Evolutionary conservation across 2,797 vertebrate species (phyloP).

Genomic region (Lagorchestes hirsutus): DNA sequence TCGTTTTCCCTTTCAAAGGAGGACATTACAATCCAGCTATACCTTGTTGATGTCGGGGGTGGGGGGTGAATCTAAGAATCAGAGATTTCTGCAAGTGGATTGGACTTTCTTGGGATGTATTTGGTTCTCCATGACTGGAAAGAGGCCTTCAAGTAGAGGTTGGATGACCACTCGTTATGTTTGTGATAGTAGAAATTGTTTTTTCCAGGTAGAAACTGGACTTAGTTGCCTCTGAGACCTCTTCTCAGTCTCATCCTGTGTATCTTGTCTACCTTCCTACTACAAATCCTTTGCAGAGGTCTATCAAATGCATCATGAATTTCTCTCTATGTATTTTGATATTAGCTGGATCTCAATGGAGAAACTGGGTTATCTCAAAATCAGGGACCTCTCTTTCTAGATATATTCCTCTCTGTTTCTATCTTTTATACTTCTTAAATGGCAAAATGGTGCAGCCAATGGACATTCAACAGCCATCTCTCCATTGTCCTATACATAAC

Average conservation of each 20-base stretch:
- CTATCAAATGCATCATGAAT: neutral
- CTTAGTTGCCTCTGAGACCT: neutral
- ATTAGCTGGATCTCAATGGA: neutral
- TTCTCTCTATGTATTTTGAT: neutral
- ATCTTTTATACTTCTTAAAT: neutral
- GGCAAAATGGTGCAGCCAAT: neutral
- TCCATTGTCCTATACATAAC: neutral
- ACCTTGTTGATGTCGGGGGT: neutral
- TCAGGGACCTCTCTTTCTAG: neutral
- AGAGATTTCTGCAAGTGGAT: neutral
- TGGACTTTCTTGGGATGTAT: neutral
- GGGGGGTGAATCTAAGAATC: neutral
- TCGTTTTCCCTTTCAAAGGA: neutral
- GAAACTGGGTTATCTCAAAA: neutral
- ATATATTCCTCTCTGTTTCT: neutral
- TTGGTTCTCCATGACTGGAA: neutral
- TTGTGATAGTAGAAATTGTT: neutral
- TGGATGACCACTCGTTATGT: neutral
- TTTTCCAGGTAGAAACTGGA: neutral
- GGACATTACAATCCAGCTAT: neutral
- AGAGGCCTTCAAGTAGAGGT: neutral
- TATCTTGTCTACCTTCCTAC: neutral
- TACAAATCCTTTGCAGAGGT: neutral
- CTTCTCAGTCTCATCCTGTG: neutral
- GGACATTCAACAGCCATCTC: neutral